phyloP scores from a whole-genome alignment of 2,113 vertebrate species.

The Silurus glanis region DNA sequence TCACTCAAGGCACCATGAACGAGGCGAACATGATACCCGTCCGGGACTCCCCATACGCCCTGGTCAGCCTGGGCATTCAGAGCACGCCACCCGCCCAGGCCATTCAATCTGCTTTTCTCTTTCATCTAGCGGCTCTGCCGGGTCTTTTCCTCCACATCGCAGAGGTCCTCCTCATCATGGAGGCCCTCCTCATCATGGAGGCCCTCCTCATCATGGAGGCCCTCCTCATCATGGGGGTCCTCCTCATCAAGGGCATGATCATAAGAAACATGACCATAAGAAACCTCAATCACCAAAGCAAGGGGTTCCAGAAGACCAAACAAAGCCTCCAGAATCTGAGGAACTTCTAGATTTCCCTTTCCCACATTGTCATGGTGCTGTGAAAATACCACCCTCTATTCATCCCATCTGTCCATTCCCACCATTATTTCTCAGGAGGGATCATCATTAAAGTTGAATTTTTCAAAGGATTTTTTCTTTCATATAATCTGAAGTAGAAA shows the following conservation, averaged over 20 bases:
- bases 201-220: conserved; percentile 4
- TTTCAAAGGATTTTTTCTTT: neutral
- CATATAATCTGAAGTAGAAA: neutral
- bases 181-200: neutral
- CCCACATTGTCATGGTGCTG: conserved; percentile 45
- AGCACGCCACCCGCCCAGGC: neutral
- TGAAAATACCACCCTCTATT: conserved; percentile 51
- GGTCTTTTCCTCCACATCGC: neutral
- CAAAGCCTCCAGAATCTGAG: neutral
- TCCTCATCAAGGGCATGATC: neutral
- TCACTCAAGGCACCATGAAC: neutral
- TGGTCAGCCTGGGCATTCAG: neutral
- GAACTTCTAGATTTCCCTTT: neutral
- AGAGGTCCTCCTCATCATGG: neutral
- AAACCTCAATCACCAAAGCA: neutral
- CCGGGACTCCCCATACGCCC: neutral
- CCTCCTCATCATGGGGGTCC: conserved; percentile 1
- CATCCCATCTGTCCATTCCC: conserved; percentile 56
- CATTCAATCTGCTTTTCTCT: neutral
- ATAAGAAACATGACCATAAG: conserved; percentile 1
- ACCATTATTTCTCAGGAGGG: neutral
- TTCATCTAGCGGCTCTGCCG: neutral
- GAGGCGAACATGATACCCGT: neutral
- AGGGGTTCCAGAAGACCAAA: neutral
- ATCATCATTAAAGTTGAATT: neutral